phyloP scores from a whole-genome alignment of 1,140 invertebrate genomes.

The Monomorium pharaonis region DNA sequence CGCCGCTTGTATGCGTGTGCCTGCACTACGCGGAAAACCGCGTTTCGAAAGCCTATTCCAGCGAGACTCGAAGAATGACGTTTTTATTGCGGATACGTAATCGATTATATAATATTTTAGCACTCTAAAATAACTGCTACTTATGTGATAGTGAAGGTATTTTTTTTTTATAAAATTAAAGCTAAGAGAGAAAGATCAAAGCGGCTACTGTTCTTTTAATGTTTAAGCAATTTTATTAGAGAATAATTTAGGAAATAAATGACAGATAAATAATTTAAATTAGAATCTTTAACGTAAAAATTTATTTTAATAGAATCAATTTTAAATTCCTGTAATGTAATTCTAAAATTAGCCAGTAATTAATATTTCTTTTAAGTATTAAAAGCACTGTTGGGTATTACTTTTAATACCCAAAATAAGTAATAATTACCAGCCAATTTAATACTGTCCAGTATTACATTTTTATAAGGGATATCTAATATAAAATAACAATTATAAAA shows the following conservation, averaged over 20 bases:
- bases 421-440: too few species aligned
- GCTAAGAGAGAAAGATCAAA: neutral
- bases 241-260: too few species aligned
- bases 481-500: too few species aligned
- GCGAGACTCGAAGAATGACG: neutral
- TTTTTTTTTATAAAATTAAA: neutral
- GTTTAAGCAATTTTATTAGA: too few species aligned
- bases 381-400: too few species aligned
- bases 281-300: neutral
- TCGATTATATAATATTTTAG: neutral
- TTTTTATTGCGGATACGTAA: neutral
- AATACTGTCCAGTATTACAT: too few species aligned
- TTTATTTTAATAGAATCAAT: neutral
- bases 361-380: too few species aligned
- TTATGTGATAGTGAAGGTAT: too few species aligned
- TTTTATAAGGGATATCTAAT: too few species aligned
- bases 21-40: neutral
- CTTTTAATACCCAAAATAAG: too few species aligned
- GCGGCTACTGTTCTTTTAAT: too few species aligned
- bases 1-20: neutral
- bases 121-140: neutral
- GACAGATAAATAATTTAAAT: neutral
- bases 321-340: neutral
- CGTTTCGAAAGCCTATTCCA: constrained; percentile 11
- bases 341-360: too few species aligned